These are phyloP conservation scores for Troides aeacus DNA, from an alignment of 2,888 invertebrate genomes.

Conservation along the genomic window DNA sequence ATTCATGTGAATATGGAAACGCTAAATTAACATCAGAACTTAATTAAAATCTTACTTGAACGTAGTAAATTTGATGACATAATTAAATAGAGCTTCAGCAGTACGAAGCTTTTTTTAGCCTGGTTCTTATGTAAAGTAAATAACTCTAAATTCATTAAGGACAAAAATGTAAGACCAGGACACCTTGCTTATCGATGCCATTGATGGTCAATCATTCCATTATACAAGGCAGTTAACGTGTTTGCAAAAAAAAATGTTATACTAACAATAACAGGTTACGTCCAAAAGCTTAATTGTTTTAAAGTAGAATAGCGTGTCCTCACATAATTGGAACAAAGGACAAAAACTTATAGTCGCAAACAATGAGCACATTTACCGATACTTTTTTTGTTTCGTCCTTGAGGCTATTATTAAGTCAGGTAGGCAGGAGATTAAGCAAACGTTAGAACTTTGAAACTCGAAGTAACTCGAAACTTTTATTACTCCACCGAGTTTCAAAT, in stretches of 20 bases:
- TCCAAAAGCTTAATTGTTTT: conserved; percentile 30
- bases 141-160: not conserved
- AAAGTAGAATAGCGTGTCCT: conserved; percentile 26
- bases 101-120: no score
- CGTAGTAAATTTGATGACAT: no score
- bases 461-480: not conserved
- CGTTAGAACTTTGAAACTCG: conserved; percentile 21
- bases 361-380: conserved; percentile 57
- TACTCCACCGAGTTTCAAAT: not conserved
- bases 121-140: no score
- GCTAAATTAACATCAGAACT: no score
- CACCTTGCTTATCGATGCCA: not conserved
- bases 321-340: conserved; percentile 51
- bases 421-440: conserved; percentile 36
- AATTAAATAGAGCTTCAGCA: no score
- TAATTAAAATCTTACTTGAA: no score
- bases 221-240: conserved; percentile 7
- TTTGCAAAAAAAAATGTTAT: conserved; percentile 5
- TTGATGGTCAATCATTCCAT: not conserved
- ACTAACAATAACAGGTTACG: conserved; percentile 24
- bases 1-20: no score
- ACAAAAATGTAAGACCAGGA: not conserved
- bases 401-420: conserved; percentile 58
- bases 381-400: conserved; percentile 51
- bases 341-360: conserved; percentile 60